Percentiles rank a stretch among this genome's conserved stretches.
phyloP scores from a whole-genome alignment of 2,113 vertebrate species.

The Podarcis muralis region DNA sequence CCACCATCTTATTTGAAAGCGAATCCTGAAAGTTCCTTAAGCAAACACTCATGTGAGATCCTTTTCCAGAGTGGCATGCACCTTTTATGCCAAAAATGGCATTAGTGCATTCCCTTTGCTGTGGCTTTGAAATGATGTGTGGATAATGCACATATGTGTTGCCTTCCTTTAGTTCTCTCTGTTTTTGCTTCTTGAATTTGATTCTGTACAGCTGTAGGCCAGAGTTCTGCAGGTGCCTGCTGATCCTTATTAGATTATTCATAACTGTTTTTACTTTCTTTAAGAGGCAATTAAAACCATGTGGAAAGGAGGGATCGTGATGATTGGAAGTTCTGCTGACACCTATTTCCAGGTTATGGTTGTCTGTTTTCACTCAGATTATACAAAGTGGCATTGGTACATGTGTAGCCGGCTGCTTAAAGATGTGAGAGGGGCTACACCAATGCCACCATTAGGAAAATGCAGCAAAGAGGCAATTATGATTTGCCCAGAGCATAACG shows the following conservation, averaged over 20 bases:
- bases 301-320: conserved; percentile 42
- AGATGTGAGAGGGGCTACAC: neutral
- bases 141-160: conserved; percentile 35
- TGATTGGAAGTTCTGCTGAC: conserved; percentile 58
- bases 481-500: conserved; percentile 3
- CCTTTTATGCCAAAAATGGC: conserved; percentile 39
- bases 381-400: neutral
- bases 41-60: conserved; percentile 35
- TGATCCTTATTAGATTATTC: conserved; percentile 71
- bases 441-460: neutral
- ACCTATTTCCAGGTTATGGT: conserved; percentile 63
- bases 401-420: accelerated
- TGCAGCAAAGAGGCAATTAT: neutral
- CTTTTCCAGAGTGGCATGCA: conserved; percentile 38
- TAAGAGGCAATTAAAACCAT: conserved; percentile 66
- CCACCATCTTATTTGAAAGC: conserved; percentile 50
- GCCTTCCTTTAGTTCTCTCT: neutral
- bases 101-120: conserved; percentile 59
- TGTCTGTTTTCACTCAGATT: conserved; percentile 57
- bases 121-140: conserved; percentile 38
- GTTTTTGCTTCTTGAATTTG: conserved; percentile 55
- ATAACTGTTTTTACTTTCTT: conserved; percentile 60
- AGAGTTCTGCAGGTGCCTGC: conserved; percentile 66
- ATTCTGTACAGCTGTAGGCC: conserved; percentile 68
- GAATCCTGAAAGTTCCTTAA: conserved; percentile 51